Evolutionary conservation across 2,113 vertebrate genomes (phyloP), one percentile per base, ranked within the genome.

Genomic region (Nothoprocta pentlandii): DNA sequence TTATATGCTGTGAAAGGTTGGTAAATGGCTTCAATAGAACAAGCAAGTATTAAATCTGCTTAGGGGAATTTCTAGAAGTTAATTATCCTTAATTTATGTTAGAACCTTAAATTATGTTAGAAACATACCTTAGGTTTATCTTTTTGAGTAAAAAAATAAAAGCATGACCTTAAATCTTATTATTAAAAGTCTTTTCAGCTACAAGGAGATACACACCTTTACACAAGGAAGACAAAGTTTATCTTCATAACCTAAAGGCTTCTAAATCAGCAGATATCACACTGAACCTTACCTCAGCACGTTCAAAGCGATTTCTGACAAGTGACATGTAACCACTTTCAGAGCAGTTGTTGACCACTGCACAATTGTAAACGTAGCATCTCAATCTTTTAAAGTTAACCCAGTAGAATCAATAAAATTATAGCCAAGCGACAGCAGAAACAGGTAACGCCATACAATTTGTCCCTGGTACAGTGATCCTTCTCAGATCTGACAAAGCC

Each of bases 281-380:
- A 51, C 42, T 34, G 80, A 85, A 47, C 62, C 54, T 85, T 58
- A 90, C 80, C 86, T 88, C 86, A 88, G 83, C 85, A 76, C 56
- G 47, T 34, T 88, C 68, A 62, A 88, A 88, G 73, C 0, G 2
- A 58, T 10, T 80, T 32, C 76, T 76, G 36, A 82, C 34, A 75
- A 82, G 49, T 47, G n/a, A 77, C 32, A 51, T 26, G 8, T 53
- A 28, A 12, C 51, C 23, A 51, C 51, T 39, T 81, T 73, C 68
- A 66, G 76, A 71, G 23, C 16, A 47, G 11, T 74, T 44, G 51
- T 62, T 41, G 53, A 44, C 49, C 74, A 22, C 69, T 49, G 36
- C 56, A 30, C 36, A 67, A 63, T 49, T 49, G 58, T 20, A 88
- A 82, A 47, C 32, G 71, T 5, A 3, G 83, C 56, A 15, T 23